A percentile compares a stretch with the other conserved stretches of the same genome.
Evolutionary conservation across 30 jellyfish, hydroid and myxozoan genomes (phyloP).

Genomic region (Turritopsis rubra): DNA sequence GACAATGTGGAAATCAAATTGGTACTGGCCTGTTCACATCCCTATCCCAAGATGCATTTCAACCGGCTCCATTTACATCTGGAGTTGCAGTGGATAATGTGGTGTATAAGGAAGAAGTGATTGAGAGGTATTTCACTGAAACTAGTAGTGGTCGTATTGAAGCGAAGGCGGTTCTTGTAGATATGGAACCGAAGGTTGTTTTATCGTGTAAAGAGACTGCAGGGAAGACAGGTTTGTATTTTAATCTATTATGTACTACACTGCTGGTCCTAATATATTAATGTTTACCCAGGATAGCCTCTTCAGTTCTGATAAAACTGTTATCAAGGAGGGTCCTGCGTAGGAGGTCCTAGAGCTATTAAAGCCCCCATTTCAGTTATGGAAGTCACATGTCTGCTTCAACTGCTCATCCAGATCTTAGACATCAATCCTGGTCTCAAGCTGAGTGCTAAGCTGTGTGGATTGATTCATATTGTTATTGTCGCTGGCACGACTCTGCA

Average conservation of each 20-base stretch:
- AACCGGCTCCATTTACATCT: conserved; percentile 42
- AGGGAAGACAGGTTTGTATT: conserved; percentile 32
- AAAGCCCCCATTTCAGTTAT: no score
- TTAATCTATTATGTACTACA: not conserved
- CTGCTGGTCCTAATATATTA: no score
- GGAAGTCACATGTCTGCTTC: no score
- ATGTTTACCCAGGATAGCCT: no score
- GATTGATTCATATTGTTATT: no score
- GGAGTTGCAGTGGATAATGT: conserved; percentile 9
- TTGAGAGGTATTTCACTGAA: conserved; percentile 52
- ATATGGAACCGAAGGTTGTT: conserved; percentile 81
- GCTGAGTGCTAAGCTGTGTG: no score
- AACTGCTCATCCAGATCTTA: no score
- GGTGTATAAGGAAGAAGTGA: conserved; percentile 36
- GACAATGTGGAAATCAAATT: conserved; percentile 94
- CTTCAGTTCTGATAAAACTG: no score
- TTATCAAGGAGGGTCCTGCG: no score
- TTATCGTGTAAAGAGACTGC: conserved; percentile 39
- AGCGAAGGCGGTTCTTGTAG: conserved; percentile 83
- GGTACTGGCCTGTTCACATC: conserved; percentile 66
- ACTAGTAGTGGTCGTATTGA: not conserved
- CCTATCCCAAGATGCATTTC: conserved; percentile 51
- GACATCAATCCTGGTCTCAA: no score
- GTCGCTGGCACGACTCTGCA: no score
- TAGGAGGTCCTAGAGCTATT: no score